Conservation (phyloP, 2,797 vertebrate genomes). For the Huso huso region DNA sequence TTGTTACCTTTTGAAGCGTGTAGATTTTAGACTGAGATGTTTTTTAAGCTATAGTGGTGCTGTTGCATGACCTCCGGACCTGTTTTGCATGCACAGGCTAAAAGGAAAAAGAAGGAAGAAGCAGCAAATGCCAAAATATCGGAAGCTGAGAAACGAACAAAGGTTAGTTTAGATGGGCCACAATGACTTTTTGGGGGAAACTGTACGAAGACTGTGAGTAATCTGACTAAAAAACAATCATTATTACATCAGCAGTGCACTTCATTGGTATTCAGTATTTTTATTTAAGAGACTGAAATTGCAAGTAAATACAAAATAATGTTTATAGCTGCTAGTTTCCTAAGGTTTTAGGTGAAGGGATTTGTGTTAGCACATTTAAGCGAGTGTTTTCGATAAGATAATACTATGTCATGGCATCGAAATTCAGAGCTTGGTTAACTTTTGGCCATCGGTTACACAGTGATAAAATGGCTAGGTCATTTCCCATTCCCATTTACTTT, state of each 20-base stretch:
- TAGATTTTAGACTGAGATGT: constrained; percentile 50
- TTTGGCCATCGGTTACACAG: constrained; percentile 11
- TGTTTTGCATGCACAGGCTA: constrained; percentile 77
- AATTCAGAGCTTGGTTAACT: constrained; percentile 4
- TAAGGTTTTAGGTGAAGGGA: too few species aligned
- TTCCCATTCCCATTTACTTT: constrained; percentile 27
- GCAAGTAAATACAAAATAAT: constrained; percentile 13
- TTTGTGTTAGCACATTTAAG: too few species aligned
- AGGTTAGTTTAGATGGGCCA: constrained; percentile 72
- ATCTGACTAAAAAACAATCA: constrained; percentile 9
- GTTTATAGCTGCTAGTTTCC: constrained; percentile 3
- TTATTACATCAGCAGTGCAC: neutral
- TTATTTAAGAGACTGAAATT: neutral
- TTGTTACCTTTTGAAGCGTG: constrained; percentile 10
- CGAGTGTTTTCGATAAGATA: neutral
- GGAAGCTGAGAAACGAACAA: constrained; percentile 89
- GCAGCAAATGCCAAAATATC: constrained; percentile 91
- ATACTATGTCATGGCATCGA: constrained; percentile 14
- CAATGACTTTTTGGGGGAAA: constrained; percentile 35
- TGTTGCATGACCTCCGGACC: constrained; percentile 58
- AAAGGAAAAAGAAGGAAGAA: constrained; percentile 92
- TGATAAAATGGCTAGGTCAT: constrained; percentile 11
- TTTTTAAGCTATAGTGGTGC: constrained; percentile 44
- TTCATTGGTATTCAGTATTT: constrained; percentile 4
- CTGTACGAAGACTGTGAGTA: constrained; percentile 13